A percentile compares a stretch with the other conserved stretches of the same genome.
Evolutionary conservation across 1,140 invertebrate species (phyloP).

Genomic region (Drosophila kikkawai): DNA sequence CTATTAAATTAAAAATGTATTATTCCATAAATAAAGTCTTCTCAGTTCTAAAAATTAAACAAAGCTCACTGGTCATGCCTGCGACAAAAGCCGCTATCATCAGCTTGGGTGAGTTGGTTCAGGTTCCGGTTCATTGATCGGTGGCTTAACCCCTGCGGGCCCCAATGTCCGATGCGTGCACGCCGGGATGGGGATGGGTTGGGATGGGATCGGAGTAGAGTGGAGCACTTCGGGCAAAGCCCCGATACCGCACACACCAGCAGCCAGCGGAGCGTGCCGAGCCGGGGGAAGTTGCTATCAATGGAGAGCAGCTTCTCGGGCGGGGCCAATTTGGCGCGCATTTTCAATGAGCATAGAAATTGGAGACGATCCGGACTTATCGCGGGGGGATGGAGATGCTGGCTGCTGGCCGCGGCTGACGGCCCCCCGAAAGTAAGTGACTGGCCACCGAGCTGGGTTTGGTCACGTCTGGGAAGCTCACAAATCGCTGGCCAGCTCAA

Average conservation of each 20-base stretch:
- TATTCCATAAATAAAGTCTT: neutral
- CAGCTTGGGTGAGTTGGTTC: neutral
- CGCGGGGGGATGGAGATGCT: constrained; percentile 37
- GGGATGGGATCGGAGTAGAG: constrained; percentile 21
- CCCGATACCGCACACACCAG: constrained; percentile 71
- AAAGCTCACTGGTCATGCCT: neutral
- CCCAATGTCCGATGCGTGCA: constrained; percentile 32
- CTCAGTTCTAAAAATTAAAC: neutral
- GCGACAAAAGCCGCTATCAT: constrained; percentile 1
- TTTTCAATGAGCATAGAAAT: constrained; percentile 71
- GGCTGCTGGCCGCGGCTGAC: constrained; percentile 20
- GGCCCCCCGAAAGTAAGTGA: constrained; percentile 64
- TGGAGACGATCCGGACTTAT: constrained; percentile 63
- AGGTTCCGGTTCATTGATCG: constrained; percentile 55
- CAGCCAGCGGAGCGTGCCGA: constrained; percentile 64
- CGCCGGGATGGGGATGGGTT: constrained; percentile 9
- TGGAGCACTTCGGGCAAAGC: constrained; percentile 59
- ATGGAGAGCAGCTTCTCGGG: constrained; percentile 51
- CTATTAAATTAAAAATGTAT: neutral
- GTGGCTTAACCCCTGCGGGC: constrained; percentile 7
- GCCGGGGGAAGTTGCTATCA: constrained; percentile 71
- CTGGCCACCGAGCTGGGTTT: constrained; percentile 49
- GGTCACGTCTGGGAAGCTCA: constrained; percentile 76
- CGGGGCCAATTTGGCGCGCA: constrained; percentile 64
- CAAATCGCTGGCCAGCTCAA: constrained; percentile 70